Evolutionary conservation across 2,113 vertebrate genomes (phyloP).

Genomic region (Macheiramphus alcinus): DNA sequence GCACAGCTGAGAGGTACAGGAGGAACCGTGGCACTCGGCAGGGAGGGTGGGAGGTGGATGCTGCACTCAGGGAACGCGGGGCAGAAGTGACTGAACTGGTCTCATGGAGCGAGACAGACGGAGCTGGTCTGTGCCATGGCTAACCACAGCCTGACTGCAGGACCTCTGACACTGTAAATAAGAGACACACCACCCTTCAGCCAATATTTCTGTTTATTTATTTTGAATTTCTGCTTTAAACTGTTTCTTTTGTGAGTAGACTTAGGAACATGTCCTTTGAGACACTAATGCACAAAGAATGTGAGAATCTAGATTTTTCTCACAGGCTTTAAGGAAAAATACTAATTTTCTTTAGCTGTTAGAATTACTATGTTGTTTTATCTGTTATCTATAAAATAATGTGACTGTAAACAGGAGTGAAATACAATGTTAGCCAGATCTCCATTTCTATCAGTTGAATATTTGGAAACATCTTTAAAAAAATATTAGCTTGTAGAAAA

Average conservation of each 20-base stretch:
- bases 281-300: neutral
- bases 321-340: neutral
- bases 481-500: neutral
- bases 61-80: fast-evolving
- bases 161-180: neutral
- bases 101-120: neutral
- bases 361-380: neutral
- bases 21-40: fast-evolving
- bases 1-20: neutral
- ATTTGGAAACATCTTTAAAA: neutral
- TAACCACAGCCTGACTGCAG: neutral
- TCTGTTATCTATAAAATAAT: neutral
- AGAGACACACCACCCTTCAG: neutral
- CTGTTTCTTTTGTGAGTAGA: neutral
- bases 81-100: neutral
- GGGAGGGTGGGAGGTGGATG: neutral
- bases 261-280: neutral
- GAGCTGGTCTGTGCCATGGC: neutral
- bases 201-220: slow-evolving; percentile 11
- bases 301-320: neutral
- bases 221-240: slow-evolving; percentile 6
- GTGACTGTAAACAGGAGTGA: neutral
- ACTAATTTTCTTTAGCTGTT: neutral
- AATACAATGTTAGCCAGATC: neutral
- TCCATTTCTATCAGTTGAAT: neutral